phyloP scores from a whole-genome alignment of 2,113 vertebrate species.

The Caretta caretta region DNA sequence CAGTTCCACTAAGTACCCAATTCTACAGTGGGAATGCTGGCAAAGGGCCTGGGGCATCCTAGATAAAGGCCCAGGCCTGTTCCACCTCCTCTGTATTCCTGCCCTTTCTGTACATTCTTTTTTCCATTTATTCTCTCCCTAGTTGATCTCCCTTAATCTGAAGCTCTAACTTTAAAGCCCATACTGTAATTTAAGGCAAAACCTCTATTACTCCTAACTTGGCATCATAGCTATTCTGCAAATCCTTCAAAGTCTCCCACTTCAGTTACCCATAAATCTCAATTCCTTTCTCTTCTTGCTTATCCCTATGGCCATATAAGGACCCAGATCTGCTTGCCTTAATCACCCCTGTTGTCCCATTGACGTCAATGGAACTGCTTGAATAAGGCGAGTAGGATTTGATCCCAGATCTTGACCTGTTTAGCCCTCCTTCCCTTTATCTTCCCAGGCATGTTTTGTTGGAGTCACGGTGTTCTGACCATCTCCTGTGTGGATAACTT shows the following conservation, averaged over 20 bases:
- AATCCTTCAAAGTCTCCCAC: neutral
- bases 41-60: too few relatives aligned
- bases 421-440: too few relatives aligned
- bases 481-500: neutral
- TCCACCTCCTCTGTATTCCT: neutral
- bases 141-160: neutral
- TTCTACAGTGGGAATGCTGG: neutral
- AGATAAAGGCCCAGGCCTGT: neutral
- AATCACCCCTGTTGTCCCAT: too few relatives aligned
- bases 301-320: neutral
- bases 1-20: neutral
- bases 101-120: neutral
- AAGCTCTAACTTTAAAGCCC: neutral
- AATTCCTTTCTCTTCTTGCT: neutral
- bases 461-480: too few relatives aligned
- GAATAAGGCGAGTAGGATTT: too few relatives aligned
- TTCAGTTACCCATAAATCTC: neutral
- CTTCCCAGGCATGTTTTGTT: too few relatives aligned
- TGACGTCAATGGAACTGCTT: too few relatives aligned
- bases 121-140: neutral
- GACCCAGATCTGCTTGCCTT: neutral
- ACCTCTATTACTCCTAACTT: neutral
- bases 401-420: too few relatives aligned
- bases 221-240: neutral
- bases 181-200: neutral